Evolutionary conservation across 2,113 vertebrate species (phyloP).

Genomic region (Parus major): DNA sequence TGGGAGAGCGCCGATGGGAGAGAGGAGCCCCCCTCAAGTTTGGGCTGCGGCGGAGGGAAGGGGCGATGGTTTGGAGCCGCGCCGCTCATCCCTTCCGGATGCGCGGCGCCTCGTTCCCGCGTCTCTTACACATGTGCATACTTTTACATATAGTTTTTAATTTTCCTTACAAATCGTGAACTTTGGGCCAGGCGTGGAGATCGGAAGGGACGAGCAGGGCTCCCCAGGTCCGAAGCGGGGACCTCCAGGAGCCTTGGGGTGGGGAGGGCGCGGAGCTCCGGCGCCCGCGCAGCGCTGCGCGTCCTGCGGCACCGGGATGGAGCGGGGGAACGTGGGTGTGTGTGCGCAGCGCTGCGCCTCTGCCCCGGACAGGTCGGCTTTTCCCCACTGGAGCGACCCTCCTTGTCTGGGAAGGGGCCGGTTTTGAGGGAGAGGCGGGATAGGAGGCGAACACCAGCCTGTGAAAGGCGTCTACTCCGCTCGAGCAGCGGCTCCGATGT

Average conservation of each 20-base stretch:
- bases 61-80: neutral
- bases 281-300: neutral
- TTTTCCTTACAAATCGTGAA: neutral
- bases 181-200: neutral
- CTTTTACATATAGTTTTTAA: fast-evolving
- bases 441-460: neutral
- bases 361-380: neutral
- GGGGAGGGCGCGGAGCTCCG: neutral
- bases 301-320: neutral
- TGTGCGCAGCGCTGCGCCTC: neutral
- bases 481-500: neutral
- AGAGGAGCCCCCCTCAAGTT: neutral
- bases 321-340: fast-evolving
- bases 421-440: neutral
- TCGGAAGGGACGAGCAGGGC: neutral
- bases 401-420: neutral
- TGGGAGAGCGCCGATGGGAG: neutral
- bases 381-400: neutral
- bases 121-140: fast-evolving
- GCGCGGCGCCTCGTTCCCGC: neutral
- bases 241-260: neutral
- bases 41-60: neutral
- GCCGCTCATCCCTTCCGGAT: neutral
- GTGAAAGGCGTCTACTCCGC: neutral
- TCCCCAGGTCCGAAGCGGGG: neutral